These are phyloP conservation scores for Telmatherina bonti DNA, from an alignment of 2,797 vertebrate genomes.

Conservation along the genomic window DNA sequence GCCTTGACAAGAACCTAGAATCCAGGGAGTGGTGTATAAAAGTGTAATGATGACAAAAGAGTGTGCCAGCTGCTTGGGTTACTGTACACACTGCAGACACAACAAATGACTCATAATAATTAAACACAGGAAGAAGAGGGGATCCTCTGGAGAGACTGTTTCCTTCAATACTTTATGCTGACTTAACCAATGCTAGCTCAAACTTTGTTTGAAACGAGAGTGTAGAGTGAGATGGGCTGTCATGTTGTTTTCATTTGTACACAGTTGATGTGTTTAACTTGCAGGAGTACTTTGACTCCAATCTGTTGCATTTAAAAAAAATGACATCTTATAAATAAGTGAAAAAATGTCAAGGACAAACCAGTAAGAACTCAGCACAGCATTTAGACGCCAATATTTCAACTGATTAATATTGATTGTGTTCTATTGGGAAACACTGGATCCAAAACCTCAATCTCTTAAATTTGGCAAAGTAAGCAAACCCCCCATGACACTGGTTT, in stretches of 20 bases:
- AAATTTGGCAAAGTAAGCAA: background rate
- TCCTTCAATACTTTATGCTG: constrained; percentile 58
- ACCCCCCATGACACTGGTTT: background rate
- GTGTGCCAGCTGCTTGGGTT: constrained; percentile 73
- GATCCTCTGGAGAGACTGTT: constrained; percentile 64
- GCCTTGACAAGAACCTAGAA: constrained; percentile 61
- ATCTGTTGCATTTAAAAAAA: constrained; percentile 25
- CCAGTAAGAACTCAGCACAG: background rate
- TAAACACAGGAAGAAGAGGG: constrained; percentile 73
- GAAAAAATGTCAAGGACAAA: background rate
- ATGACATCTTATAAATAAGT: constrained; percentile 19
- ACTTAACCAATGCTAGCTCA: constrained; percentile 55
- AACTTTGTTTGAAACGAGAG: constrained; percentile 62
- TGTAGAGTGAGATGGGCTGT: constrained; percentile 39
- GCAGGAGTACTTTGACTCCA: constrained; percentile 12
- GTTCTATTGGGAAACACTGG: background rate
- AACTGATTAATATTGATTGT: background rate
- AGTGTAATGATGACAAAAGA: constrained; percentile 82
- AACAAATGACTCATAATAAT: constrained; percentile 77
- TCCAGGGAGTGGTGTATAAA: constrained; percentile 68
- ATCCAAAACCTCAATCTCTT: background rate
- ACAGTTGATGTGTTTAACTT: constrained; percentile 29
- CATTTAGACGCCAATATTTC: background rate
- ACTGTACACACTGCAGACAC: constrained; percentile 73
- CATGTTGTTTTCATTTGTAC: constrained; percentile 61